These are phyloP conservation scores for Danionella dracula DNA, from an alignment of 2,797 vertebrate genomes.

Conservation along the genomic window DNA sequence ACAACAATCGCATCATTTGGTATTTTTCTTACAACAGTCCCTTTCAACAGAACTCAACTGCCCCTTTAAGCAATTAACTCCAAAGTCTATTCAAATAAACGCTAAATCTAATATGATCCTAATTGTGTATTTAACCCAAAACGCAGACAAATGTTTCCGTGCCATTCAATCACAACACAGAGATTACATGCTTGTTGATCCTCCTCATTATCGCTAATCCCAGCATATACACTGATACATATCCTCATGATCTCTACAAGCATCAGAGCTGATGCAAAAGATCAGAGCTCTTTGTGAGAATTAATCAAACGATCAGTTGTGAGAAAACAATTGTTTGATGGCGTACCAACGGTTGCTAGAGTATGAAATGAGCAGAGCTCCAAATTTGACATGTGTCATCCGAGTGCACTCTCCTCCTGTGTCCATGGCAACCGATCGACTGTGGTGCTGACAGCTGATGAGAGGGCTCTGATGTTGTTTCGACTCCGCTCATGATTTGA, in stretches of 20 bases:
- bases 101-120: neutral
- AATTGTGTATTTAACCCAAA: neutral
- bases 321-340: conserved; percentile 55
- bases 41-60: too few relatives aligned
- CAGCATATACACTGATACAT: conserved; percentile 53
- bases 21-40: too few relatives aligned
- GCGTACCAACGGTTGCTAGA: conserved; percentile 50
- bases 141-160: neutral
- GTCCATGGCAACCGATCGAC: conserved; percentile 66
- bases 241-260: conserved; percentile 51
- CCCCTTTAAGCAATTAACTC: neutral
- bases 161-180: neutral
- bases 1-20: too few relatives aligned
- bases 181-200: conserved; percentile 40
- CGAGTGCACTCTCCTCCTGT: conserved; percentile 45
- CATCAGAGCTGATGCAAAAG: conserved; percentile 50
- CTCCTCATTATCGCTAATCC: conserved; percentile 61
- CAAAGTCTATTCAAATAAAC: neutral
- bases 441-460: conserved; percentile 56
- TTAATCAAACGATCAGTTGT: conserved; percentile 58
- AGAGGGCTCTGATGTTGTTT: conserved; percentile 57
- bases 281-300: conserved; percentile 35
- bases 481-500: conserved; percentile 22
- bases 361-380: conserved; percentile 37
- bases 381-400: conserved; percentile 54